Evolutionary conservation across 2,888 invertebrate genomes (phyloP), one percentile per base, ranked within the genome.

Genomic region (Pammene aurita): DNA sequence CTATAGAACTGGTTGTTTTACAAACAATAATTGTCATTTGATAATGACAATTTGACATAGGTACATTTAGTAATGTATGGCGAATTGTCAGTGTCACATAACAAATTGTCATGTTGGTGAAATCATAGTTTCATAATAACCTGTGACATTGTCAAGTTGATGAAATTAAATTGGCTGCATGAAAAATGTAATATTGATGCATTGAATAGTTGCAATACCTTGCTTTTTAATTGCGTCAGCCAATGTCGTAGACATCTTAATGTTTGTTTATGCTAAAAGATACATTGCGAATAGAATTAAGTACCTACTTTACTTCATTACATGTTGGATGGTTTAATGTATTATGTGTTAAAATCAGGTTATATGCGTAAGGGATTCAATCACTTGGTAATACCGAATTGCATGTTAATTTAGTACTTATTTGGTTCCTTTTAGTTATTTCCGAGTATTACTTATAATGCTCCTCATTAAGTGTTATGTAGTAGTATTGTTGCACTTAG

Each of bases 361-460:
- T 56, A 41, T 18, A 38, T 7, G 50, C 42, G 13, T 26, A 10
- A 11, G 42, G 41, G 42, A 13, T 48, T 41, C 14, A 16, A 46
- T 50, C 41, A 66, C 66, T 66, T 57, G 66, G 57, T 66, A 58
- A 66, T 50, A 57, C 41, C 42, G 48, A 18, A 58, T 42, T 50
- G 66, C 57, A 66, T 42, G 57, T 52, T 42, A 26, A 56, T 48
- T 26, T 26, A 26, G 26, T 26, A 26, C 26, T 26, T 26, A 26
- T 26, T 46, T 48, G 11, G 10, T 38, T 18, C 16, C 16, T 50
- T 13, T 2, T 61, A 50, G 38, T 35, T 48, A 16, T 4, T 26
- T 35, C 9, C 42, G 26, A 18, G n/a, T 46, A n/a, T n/a, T n/a
- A n/a, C 14, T 16, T 11, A 61, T 48, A 52, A 13, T 26, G 26